Evolutionary conservation across 2,797 vertebrate species (phyloP).

Genomic region (Psittacula derbiana): DNA sequence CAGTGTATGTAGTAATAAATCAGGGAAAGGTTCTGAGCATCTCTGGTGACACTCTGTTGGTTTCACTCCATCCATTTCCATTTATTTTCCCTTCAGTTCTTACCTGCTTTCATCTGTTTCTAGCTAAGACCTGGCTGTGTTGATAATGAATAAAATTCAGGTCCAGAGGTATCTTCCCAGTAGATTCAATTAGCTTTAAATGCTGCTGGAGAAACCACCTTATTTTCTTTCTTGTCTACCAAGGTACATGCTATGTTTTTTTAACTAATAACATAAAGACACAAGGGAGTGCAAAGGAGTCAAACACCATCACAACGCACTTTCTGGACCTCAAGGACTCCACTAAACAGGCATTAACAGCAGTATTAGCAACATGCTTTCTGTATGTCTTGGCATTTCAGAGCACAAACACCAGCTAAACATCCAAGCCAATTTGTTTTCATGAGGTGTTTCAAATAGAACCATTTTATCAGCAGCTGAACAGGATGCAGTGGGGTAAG

Average conservation of each 20-base stretch:
- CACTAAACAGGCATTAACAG: no score
- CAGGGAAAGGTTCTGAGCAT: neutral
- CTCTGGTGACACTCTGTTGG: neutral
- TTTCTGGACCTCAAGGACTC: neutral
- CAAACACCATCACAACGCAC: neutral
- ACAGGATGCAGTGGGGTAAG: neutral
- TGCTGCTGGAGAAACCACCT: neutral
- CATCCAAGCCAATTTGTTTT: neutral
- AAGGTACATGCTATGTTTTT: neutral
- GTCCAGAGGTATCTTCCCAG: neutral
- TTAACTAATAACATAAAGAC: neutral
- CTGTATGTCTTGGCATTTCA: neutral
- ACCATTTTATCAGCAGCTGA: neutral
- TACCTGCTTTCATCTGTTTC: neutral
- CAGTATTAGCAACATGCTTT: fast-evolving
- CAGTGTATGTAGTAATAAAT: neutral
- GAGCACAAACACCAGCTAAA: neutral
- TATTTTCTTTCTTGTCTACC: neutral
- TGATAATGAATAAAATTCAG: neutral
- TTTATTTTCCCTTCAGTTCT: neutral
- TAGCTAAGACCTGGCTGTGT: neutral
- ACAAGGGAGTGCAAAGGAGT: neutral
- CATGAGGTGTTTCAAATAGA: neutral
- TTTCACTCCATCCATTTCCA: neutral
- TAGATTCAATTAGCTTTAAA: neutral